phyloP scores from a whole-genome alignment of 53 echinoderm and acorn worm species.

The Patiria pectinifera region DNA sequence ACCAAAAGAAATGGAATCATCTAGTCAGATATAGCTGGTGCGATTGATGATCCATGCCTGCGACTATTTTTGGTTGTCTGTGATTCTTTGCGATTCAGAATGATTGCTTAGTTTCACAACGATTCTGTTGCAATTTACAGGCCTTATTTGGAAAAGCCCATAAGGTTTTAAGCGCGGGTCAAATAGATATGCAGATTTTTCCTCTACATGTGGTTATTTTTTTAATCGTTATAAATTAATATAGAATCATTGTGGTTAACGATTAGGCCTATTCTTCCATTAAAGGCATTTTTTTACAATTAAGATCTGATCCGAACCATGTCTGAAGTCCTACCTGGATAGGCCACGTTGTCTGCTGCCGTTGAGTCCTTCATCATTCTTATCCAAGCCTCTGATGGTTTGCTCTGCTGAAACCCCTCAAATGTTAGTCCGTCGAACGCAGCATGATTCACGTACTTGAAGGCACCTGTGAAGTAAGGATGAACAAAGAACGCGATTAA shows the following conservation, averaged over 20 bases:
- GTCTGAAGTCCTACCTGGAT: constrained; percentile 38
- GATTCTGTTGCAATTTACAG: neutral
- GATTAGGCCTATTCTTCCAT: no score
- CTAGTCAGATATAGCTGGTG: no score
- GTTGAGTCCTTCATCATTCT: constrained; percentile 3
- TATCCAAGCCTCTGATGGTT: constrained; percentile 15
- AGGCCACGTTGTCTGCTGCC: neutral
- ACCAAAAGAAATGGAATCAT: no score
- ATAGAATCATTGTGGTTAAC: no score
- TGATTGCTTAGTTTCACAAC: neutral
- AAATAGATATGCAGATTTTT: no score
- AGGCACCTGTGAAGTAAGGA: constrained; percentile 32
- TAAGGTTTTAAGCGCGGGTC: no score
- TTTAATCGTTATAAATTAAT: no score
- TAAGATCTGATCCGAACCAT: no score
- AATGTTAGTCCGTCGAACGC: constrained; percentile 61
- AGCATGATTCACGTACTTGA: constrained; percentile 65
- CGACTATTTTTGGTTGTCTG: neutral
- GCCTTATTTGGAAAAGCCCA: no score
- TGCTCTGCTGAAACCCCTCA: constrained; percentile 47
- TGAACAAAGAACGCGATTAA: no score
- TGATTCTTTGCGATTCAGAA: neutral
- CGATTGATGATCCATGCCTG: neutral
- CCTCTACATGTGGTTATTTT: no score
- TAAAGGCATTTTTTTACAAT: no score